Evolutionary conservation across 2,888 invertebrate genomes (phyloP).

Genomic region (Zele albiditarsus): DNA sequence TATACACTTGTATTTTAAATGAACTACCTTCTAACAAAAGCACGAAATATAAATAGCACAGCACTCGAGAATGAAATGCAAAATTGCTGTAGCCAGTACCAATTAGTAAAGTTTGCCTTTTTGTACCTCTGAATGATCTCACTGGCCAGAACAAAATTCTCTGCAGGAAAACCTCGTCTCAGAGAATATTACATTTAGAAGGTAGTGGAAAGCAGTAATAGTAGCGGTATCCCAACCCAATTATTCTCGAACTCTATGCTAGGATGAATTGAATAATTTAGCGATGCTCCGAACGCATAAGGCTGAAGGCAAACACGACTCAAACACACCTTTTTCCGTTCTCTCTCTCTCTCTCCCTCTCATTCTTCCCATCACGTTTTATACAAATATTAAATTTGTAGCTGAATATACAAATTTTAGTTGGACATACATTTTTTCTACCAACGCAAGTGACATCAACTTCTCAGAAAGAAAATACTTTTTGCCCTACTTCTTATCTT

Average conservation of each 20-base stretch:
- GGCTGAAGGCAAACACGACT: slow-evolving; percentile 31
- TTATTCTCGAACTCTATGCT: slow-evolving; percentile 32
- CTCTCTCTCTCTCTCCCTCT: neutral
- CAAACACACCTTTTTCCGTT: neutral
- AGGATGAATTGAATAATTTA: slow-evolving; percentile 63
- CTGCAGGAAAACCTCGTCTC: slow-evolving; percentile 18
- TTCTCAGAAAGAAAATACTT: slow-evolving; percentile 22
- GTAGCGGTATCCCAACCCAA: neutral
- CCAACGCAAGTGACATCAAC: slow-evolving; percentile 15
- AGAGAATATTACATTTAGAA: slow-evolving; percentile 27
- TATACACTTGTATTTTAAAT: neutral
- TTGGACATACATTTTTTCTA: slow-evolving; percentile 21
- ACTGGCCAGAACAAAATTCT: slow-evolving; percentile 5
- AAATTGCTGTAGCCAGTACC: slow-evolving; percentile 30
- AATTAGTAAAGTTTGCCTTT: slow-evolving; percentile 20
- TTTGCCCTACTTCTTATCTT: slow-evolving; percentile 30
- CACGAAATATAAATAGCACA: neutral
- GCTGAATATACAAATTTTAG: slow-evolving; percentile 21
- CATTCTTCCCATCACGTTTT: neutral
- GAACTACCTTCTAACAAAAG: neutral
- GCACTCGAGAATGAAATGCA: slow-evolving; percentile 5
- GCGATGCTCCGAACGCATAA: slow-evolving; percentile 27
- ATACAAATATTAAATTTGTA: neutral
- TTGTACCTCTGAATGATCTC: neutral
- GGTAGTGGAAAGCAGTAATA: neutral